These are phyloP conservation scores for Enteromius unitaeniatus DNA, from an alignment of 2,797 vertebrate genomes.

Conservation along the genomic window DNA sequence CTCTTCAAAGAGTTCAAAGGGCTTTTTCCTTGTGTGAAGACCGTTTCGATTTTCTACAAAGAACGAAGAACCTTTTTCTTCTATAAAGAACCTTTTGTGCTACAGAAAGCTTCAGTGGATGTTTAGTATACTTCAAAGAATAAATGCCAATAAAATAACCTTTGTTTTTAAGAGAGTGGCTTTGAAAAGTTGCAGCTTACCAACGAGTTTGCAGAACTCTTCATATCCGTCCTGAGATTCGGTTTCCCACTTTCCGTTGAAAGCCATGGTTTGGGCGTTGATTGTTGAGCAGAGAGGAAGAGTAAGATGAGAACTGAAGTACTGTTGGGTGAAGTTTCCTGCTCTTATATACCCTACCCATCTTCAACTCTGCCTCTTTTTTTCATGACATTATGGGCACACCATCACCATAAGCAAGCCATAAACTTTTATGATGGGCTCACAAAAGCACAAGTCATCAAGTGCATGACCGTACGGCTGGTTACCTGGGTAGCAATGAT, in stretches of 20 bases:
- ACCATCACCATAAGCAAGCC: slow-evolving; percentile 59
- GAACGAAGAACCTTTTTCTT: background rate
- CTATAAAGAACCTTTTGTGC: background rate
- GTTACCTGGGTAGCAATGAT: slow-evolving; percentile 62
- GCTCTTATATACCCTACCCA: slow-evolving; percentile 69
- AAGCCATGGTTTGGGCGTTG: slow-evolving; percentile 81
- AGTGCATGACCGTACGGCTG: slow-evolving; percentile 71
- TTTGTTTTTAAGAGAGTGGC: background rate
- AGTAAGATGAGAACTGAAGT: slow-evolving; percentile 67
- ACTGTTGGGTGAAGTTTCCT: slow-evolving; percentile 39
- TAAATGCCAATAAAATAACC: background rate
- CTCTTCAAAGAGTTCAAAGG: background rate
- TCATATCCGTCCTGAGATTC: slow-evolving; percentile 92
- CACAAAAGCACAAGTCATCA: slow-evolving; percentile 69
- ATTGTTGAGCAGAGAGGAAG: slow-evolving; percentile 53
- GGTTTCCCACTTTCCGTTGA: slow-evolving; percentile 87
- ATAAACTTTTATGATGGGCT: slow-evolving; percentile 69
- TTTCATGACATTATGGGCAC: slow-evolving; percentile 62
- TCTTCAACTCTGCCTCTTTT: slow-evolving; percentile 46
- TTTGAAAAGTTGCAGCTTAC: slow-evolving; percentile 74
- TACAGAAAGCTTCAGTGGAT: background rate
- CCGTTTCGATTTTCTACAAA: background rate
- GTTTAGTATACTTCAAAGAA: background rate
- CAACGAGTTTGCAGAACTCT: slow-evolving; percentile 86
- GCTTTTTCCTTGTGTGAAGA: background rate